Evolutionary conservation across 2,113 vertebrate genomes (phyloP).

Genomic region (Petrocephalus microphthalmus): DNA sequence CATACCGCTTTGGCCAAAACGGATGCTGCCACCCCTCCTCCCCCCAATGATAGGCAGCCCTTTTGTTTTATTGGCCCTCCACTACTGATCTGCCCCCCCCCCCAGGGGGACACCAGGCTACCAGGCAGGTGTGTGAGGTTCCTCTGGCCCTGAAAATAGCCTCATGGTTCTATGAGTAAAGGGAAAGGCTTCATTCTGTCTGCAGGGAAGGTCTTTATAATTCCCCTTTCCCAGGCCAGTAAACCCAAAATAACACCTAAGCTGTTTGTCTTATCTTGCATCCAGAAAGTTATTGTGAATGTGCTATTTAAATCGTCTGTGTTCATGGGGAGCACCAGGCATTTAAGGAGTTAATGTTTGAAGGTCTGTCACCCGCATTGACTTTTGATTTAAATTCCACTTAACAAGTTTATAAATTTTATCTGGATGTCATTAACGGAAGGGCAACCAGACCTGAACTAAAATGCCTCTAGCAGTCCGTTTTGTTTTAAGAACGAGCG

Average conservation of each 20-base stretch:
- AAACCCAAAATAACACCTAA: background rate
- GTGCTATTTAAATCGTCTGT: background rate
- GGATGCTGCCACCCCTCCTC: background rate
- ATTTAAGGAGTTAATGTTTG: background rate
- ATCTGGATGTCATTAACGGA: background rate
- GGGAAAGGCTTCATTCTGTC: background rate
- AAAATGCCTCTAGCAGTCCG: background rate
- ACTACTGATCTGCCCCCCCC: background rate
- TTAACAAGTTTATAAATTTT: background rate
- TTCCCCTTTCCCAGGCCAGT: background rate
- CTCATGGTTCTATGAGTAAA: background rate
- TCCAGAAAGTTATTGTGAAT: background rate
- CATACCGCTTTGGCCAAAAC: background rate
- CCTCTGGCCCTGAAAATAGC: background rate
- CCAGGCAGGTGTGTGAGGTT: background rate
- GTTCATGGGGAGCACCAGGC: background rate
- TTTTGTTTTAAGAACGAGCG: slow-evolving; percentile 44
- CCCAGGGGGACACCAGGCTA: background rate
- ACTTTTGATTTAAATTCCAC: background rate
- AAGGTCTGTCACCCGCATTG: background rate
- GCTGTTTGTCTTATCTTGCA: background rate
- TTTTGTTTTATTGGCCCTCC: background rate
- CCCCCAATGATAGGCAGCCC: background rate
- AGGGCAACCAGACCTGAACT: background rate
- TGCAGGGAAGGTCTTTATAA: background rate